phyloP scores from a whole-genome alignment of 2,113 vertebrate genomes.

The Neofelis nebulosa region DNA sequence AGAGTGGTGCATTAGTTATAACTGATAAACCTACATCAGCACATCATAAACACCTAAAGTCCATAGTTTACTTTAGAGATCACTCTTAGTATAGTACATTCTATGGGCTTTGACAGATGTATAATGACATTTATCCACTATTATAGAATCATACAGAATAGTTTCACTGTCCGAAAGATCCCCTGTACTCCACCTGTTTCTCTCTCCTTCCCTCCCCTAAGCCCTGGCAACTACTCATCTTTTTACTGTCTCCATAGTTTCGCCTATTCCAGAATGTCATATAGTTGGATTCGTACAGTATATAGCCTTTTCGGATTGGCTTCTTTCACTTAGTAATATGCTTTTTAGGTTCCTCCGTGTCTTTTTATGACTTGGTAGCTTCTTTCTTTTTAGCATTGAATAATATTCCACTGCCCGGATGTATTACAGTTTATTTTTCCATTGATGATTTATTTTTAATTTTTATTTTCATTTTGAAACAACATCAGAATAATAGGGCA shows the following conservation, averaged over 20 bases:
- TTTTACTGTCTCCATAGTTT: not conserved
- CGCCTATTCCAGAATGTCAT: not conserved
- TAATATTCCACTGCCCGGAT: not conserved
- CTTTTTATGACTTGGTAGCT: not conserved
- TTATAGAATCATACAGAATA: not conserved
- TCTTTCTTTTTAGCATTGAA: not conserved
- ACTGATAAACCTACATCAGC: not conserved
- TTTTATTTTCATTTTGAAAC: conserved; percentile 9
- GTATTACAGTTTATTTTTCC: not conserved
- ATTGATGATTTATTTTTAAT: not conserved
- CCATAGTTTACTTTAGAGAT: not conserved
- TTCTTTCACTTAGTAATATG: not conserved
- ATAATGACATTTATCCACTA: not conserved
- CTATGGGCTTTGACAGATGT: not conserved
- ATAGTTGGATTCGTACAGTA: not conserved
- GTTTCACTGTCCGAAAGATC: not conserved
- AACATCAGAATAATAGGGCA: not conserved
- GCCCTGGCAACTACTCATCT: not conserved
- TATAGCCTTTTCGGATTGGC: not conserved
- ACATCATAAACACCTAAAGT: not conserved
- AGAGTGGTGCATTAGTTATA: not conserved
- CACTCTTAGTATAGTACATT: not conserved
- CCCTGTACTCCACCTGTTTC: not conserved
- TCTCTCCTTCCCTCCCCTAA: not conserved
- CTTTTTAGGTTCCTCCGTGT: not conserved